Base-by-base conservation (phyloP, 2,797 vertebrate species). In the Enteromius thamalakanensis region DNA sequence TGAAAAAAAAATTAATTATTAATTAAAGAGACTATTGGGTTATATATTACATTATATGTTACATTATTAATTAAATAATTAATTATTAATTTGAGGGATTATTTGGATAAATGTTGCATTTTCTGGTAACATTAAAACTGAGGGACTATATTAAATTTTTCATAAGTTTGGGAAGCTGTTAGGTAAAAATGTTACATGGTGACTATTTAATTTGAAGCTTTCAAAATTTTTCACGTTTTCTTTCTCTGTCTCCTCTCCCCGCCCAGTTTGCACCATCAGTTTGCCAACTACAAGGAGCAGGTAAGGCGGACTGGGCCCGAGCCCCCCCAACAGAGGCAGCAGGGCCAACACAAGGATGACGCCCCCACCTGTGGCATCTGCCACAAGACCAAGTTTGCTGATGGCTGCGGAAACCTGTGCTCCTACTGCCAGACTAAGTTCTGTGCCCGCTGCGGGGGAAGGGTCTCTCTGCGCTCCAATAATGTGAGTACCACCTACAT, bases 351-450 rank as follows among this genome's bases (percentile, higher is more conserved):
- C 94, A 97, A 98, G 89, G 97, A 99, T 64, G 97, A 99, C 49
- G 96, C 97, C 1, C 98, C 98, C 1, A 99, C 97, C 17, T 99
- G 98, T 87, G 97, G 97, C 89, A 97, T 99, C 93, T 99, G 98
- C 91, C 97, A 95, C 90, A 99, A 99, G 93, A 99, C 98, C 83
- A 99, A 99, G 95, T 99, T 99, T 89, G 98, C 98, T 3, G 97
- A 98, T 67, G 98, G 98, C 78, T 99, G 98, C 9, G 98, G 98
- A 87, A 97, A 97, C 92, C 94, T 97, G 85, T 99, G 98, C 91
- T 99, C 97, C 83, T 99, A 99, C 91, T 99, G 98, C 92, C 97
- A 96, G 94, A 99, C 96, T 90, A 98, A 97, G 94, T 99, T 99
- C 92, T 99, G 98, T 76, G 98, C 97, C 76, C 96, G 98, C 85